These are phyloP conservation scores for Chrysolina oricalcia DNA, from an alignment of 2,888 invertebrate species.

Conservation along the genomic window DNA sequence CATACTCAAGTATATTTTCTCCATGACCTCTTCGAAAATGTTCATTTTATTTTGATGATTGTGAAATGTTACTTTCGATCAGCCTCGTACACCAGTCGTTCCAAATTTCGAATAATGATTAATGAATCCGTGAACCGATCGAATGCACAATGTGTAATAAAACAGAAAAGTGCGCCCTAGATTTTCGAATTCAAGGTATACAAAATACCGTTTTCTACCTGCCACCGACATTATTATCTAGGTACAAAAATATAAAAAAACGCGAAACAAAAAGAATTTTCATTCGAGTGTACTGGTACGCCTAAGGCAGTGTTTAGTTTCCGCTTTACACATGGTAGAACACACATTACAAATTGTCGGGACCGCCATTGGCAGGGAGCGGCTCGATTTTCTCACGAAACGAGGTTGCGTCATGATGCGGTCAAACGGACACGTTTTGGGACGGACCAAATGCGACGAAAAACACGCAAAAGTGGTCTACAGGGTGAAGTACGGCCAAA, in stretches of 20 bases:
- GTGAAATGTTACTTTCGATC: not conserved
- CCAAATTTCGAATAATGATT: slow-evolving; percentile 7
- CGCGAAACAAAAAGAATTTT: slow-evolving; percentile 63
- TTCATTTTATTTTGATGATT: too few species aligned
- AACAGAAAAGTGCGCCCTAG: slow-evolving; percentile 40
- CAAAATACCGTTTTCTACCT: slow-evolving; percentile 58
- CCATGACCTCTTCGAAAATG: too few species aligned
- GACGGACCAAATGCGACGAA: not conserved
- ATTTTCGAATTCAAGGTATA: slow-evolving; percentile 36
- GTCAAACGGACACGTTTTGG: slow-evolving; percentile 28
- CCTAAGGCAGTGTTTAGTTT: slow-evolving; percentile 70
- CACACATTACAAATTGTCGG: slow-evolving; percentile 69
- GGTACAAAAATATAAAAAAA: slow-evolving; percentile 61
- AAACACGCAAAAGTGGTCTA: not conserved
- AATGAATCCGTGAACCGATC: slow-evolving; percentile 21
- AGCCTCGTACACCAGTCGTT: not conserved
- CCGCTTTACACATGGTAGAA: slow-evolving; percentile 71
- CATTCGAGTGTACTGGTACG: slow-evolving; percentile 67
- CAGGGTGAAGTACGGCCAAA: too few species aligned
- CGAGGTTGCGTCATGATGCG: slow-evolving; percentile 53
- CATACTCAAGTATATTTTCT: too few species aligned
- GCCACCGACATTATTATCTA: slow-evolving; percentile 58
- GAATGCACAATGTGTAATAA: slow-evolving; percentile 33
- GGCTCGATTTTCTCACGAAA: slow-evolving; percentile 65
- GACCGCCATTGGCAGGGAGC: slow-evolving; percentile 63